Base-by-base conservation (phyloP, 2,113 vertebrate species). In the Mesoclemmys tuberculata region DNA sequence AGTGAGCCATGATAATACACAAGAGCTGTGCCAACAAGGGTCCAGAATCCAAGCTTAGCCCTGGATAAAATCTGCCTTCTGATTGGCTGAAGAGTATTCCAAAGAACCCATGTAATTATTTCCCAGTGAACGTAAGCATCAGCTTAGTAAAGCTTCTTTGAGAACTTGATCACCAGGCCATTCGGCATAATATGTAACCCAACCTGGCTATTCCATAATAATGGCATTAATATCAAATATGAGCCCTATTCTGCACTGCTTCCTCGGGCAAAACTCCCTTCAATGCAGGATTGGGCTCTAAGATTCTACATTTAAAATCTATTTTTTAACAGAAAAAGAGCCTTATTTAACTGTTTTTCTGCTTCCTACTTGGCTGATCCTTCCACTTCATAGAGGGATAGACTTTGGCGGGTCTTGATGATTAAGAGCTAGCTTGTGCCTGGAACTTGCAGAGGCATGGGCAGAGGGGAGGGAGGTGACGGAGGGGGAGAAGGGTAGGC, bases 51-150 rank as follows among this genome's bases (percentile, higher is more conserved):
- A 93, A 85, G 55, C 48, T 91, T 79, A 93, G 58, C 22, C 19
- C n/a, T 68, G 22, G 21, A 96, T 95, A 97, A 98, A 98, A 98
- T 95, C 87, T 46, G 6, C 48, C 80, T 94, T 92, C 91, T 95
- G 88, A 96, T 94, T 91, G 94, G 86, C 89, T 94, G 82, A 68
- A 94, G 85, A 2, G 4, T 95, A 89, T 49, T 90, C 90, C 93
- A 85, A 83, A 96, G 46, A 49, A 84, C 54, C 78, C 3, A 1
- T 92, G 89, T 56, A 61, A 52, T 84, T 96, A 95, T 86, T 90
- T 88, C 90, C 31, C 84, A 96, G 93, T 86, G 94, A 97, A 93
- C 89, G 51, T 6, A 13, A 89, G 78, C 95, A 83, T 86, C 94
- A 92, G 82, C 85, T 96, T 4, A 3, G 78, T 90, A 93, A 91